Percentiles rank a stretch among this genome's conserved stretches.
Conservation (phyloP, 2,113 vertebrate species). For the Pygoscelis antarcticus region DNA sequence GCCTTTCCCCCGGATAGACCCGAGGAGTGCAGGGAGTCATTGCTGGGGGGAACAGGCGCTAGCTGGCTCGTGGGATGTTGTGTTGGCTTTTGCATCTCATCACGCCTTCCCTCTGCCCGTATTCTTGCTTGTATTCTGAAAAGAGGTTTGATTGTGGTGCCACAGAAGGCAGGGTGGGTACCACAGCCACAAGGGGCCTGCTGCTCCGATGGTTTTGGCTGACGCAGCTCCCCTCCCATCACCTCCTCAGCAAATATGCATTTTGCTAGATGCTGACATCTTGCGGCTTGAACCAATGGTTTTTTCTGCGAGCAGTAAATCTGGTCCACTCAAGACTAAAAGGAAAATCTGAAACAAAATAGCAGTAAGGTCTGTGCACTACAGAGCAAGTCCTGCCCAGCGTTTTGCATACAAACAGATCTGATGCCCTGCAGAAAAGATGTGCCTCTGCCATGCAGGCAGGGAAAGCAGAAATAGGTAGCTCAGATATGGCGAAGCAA, state of each 20-base stretch:
- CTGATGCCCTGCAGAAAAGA: not conserved
- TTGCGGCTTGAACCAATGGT: not conserved
- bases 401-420: rapidly evolving
- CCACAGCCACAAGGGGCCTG: rapidly evolving
- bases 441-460: not conserved
- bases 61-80: not conserved
- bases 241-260: not conserved
- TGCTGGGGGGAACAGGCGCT: rapidly evolving
- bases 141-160: not conserved
- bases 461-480: not conserved
- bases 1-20: not conserved
- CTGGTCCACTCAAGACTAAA: not conserved
- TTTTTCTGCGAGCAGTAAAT: not conserved
- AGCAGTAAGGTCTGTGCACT: not conserved
- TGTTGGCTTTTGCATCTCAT: not conserved
- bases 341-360: not conserved
- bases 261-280: not conserved
- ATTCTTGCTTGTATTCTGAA: not conserved
- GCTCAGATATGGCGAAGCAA: not conserved
- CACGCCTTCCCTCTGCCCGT: not conserved
- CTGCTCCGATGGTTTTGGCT: not conserved
- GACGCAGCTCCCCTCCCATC: not conserved
- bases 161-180: not conserved
- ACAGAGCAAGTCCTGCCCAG: not conserved
- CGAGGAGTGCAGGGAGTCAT: rapidly evolving